phyloP scores from a whole-genome alignment of 2,113 vertebrate species.

The Odocoileus virginianus region DNA sequence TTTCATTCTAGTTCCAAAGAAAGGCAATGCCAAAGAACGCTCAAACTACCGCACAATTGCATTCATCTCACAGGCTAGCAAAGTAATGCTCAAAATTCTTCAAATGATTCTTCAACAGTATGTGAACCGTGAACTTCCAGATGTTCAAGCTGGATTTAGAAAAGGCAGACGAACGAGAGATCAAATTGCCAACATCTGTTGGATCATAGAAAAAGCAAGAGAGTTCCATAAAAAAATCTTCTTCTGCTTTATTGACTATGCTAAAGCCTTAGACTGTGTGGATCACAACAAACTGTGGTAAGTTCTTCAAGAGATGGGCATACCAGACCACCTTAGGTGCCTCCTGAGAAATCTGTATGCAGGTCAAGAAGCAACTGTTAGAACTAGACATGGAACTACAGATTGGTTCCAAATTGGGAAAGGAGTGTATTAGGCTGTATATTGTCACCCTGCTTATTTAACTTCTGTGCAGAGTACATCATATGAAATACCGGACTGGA shows the following conservation, averaged over 20 bases:
- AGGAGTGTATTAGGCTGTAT: not conserved
- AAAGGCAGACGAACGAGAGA: not conserved
- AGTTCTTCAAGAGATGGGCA: not conserved
- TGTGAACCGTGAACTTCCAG: not conserved
- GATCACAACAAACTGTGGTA: not conserved
- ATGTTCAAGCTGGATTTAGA: not conserved
- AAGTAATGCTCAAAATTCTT: not conserved
- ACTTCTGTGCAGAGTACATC: not conserved
- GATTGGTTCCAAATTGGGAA: not conserved
- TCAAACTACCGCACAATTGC: not conserved
- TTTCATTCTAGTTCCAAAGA: not conserved
- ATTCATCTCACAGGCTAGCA: not conserved
- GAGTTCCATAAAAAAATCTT: not conserved
- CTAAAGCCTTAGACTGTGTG: not conserved
- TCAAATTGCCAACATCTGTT: not conserved
- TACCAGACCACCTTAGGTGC: not conserved
- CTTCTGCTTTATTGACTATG: not conserved
- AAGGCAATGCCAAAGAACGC: not conserved
- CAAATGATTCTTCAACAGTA: not conserved
- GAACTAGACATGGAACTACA: not conserved
- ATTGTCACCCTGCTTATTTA: not conserved
- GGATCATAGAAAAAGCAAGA: not conserved
- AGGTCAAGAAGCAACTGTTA: not conserved
- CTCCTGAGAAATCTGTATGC: not conserved
- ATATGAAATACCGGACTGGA: not conserved